Evolutionary conservation across 2,113 vertebrate genomes (phyloP), one percentile per base, ranked within the genome.

Genomic region (Grammomys surdaster): DNA sequence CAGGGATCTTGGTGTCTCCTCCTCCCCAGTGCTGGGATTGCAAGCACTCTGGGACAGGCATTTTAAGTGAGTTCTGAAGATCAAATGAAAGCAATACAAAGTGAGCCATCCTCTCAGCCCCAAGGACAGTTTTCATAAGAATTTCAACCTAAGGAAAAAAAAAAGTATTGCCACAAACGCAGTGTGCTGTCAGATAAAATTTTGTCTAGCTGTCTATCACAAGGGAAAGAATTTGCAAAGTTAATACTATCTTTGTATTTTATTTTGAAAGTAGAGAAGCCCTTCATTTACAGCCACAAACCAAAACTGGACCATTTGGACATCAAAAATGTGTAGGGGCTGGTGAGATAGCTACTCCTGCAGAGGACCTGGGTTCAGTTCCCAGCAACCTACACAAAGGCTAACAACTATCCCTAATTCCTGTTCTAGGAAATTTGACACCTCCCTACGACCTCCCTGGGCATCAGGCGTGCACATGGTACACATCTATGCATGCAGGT

Each of bases 111-210:
- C 14, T 13, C 54, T 24, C 3, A 63, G 0, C 14, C 56, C 11
- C 40, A 85, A 69, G 43, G 40, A 19, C 5, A 48, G n/a, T 93
- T 89, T 97, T 78, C 85, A 73, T 89, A 95, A 94, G 43, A 54
- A 91, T 24, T 96, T 97, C 51, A 92, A 24, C 12, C 28, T n/a
- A 48, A 48, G 6, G 6, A 48, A 48, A 48, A 48, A 48, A 48
- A 87, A 91, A 93, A 93, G 40, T 72, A 89, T 20, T 82, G 6
- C 3, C 20, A 90, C 40, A 91, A 40, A 93, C 0, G 76, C 9
- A 90, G 63, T 86, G 36, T 91, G 92, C 80, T 72, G 88, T 95
- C 40, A 73, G 51, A 75, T 69, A 51, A 90, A 58, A 86, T 51
- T 51, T 51, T 26, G 78, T 51, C 20, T 86, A 82, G 54, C 80